Percentiles rank a stretch among this genome's conserved stretches.
Conservation (phyloP, 2,113 vertebrate species). For the Genyomyrus donnyi region DNA sequence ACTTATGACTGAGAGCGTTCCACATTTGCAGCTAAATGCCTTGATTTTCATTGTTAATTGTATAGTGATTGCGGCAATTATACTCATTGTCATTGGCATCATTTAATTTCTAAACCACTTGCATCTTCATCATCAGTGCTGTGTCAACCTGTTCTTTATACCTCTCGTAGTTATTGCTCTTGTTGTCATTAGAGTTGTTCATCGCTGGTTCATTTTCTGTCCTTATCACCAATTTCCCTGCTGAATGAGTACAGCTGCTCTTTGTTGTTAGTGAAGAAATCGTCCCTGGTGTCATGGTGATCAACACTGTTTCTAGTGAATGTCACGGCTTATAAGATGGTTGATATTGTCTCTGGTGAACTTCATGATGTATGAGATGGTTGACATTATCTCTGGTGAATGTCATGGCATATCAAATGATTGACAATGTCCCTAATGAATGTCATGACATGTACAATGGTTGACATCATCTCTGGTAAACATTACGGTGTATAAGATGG, state of each 20-base stretch:
- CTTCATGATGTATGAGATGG: neutral
- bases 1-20: neutral
- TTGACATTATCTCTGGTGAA: neutral
- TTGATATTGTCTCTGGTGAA: neutral
- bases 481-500: neutral
- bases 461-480: neutral
- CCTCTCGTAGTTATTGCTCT: neutral
- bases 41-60: neutral
- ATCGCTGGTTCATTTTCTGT: neutral
- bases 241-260: neutral
- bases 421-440: neutral
- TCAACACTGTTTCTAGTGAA: neutral
- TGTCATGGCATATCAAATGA: neutral
- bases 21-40: neutral
- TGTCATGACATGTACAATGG: neutral
- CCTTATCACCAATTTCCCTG: neutral
- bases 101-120: neutral
- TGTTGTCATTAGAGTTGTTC: neutral
- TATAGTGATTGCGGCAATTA: neutral
- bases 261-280: neutral
- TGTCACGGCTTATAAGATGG: neutral
- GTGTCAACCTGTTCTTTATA: constrained; percentile 6
- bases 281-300: neutral
- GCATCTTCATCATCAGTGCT: neutral
- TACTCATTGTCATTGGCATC: neutral